Base-by-base conservation (phyloP, 2,797 vertebrate genomes). In the Enteromius radiatus region DNA sequence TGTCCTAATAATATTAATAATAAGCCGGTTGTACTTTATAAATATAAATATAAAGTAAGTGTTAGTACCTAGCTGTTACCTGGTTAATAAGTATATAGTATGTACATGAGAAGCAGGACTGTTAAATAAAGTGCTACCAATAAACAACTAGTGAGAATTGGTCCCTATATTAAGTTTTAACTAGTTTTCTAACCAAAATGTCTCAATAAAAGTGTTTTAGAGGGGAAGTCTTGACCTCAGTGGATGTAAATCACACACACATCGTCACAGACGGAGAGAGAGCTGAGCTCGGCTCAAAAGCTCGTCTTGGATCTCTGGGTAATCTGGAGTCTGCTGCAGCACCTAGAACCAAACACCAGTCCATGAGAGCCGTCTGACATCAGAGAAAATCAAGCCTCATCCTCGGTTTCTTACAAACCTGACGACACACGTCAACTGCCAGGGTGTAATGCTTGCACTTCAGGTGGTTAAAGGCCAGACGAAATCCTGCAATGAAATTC, bases 381-480 rank as follows among this genome's bases (percentile, higher is more conserved):
- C 8, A 10, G 4, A 47, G 4, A 41, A 3, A 54, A 67, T 1
- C 31, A 23, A 64, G 19, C 4, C 49, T 6, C 26, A 3, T 2
- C 11, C 4, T 56, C 14, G 3, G 12, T 12, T 45, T 14, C 1
- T 47, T 11, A 86, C 93, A 90, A 86, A 95, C 94, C 28, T 84
- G 87, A 76, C 91, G 91, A 78, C 94, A 95, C 75, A 95, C 79
- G 75, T 94, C 93, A 0, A 93, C 92, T n/a, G 90, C 92, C 65
- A 93, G 92, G 38, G 93, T 90, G 52, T 91, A 93, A 33, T 89
- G 93, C 88, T 93, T 94, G 69, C 80, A 90, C 88, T 95, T 95
- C 87, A 95, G 83, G 78, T 93, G 94, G 89, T 94, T 96, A 85
- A 95, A 95, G 61, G 94, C 93, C 1, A 95, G 92, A 69, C 89